Conservation (phyloP, 2,888 invertebrate genomes). For the Camponotus fellah region DNA sequence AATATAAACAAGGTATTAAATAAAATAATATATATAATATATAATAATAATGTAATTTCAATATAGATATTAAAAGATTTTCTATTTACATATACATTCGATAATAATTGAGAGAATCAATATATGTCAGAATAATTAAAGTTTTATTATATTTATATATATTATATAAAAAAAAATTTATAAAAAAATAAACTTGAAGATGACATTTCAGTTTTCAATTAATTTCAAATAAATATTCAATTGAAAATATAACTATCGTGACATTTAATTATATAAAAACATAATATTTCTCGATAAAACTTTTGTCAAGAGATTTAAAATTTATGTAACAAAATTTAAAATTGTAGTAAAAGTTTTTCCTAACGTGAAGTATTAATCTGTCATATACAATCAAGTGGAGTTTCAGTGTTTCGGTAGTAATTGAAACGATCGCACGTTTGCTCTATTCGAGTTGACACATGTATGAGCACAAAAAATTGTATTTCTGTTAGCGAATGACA, state of each 20-base stretch:
- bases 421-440: background rate
- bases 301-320: background rate
- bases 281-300: background rate
- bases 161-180: background rate
- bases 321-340: background rate
- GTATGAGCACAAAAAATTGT: background rate
- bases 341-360: background rate
- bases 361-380: constrained; percentile 16
- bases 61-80: background rate
- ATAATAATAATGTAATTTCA: background rate
- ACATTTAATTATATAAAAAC: background rate
- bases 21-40: constrained; percentile 4
- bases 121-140: background rate
- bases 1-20: background rate
- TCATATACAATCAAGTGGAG: constrained; percentile 32
- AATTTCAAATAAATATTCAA: background rate
- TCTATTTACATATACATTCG: constrained; percentile 19
- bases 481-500: background rate
- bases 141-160: constrained; percentile 1
- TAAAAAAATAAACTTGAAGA: background rate
- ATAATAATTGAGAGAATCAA: background rate
- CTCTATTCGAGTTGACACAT: constrained; percentile 19
- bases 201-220: background rate
- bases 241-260: background rate
- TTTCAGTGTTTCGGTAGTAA: constrained; percentile 5